These are phyloP conservation scores for Tricholauxania praeusta DNA, from an alignment of 2,888 invertebrate genomes.

Conservation along the genomic window DNA sequence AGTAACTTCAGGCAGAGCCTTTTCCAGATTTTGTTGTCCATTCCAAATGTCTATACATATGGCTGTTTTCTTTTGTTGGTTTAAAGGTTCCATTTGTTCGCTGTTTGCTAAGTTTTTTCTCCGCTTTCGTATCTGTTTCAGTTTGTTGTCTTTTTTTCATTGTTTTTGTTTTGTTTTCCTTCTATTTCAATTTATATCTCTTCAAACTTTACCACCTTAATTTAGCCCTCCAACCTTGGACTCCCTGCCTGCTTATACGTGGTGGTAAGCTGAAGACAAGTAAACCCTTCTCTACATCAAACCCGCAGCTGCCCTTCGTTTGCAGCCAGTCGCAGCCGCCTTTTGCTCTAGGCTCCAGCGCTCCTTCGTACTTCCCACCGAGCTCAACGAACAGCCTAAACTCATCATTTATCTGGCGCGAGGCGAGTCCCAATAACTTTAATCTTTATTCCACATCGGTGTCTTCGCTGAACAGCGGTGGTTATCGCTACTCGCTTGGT, in stretches of 20 bases:
- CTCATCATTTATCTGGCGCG: conserved; percentile 68
- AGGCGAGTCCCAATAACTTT: conserved; percentile 68
- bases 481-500: conserved; percentile 61
- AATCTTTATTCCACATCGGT: conserved; percentile 68
- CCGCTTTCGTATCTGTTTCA: conserved; percentile 47
- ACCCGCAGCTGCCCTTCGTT: conserved; percentile 68
- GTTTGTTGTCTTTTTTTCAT: conserved; percentile 19
- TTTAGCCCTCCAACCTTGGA: conserved; percentile 68
- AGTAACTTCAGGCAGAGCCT: conserved; percentile 38
- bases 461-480: conserved; percentile 60
- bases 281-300: conserved; percentile 68
- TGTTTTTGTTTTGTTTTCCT: conserved; percentile 55
- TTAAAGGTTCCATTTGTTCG: conserved; percentile 28
- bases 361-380: conserved; percentile 49
- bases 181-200: conserved; percentile 61
- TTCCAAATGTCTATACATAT: conserved; percentile 35
- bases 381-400: conserved; percentile 66
- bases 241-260: conserved; percentile 68
- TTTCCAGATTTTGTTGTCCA: conserved; percentile 17
- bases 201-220: conserved; percentile 45
- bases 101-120: conserved; percentile 25
- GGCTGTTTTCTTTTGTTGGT: conserved; percentile 31
- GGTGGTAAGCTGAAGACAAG: conserved; percentile 68
- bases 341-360: conserved; percentile 47
- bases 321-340: conserved; percentile 52